phyloP scores from a whole-genome alignment of 2,888 invertebrate genomes.

The Leptinotarsa rubiginosa region DNA sequence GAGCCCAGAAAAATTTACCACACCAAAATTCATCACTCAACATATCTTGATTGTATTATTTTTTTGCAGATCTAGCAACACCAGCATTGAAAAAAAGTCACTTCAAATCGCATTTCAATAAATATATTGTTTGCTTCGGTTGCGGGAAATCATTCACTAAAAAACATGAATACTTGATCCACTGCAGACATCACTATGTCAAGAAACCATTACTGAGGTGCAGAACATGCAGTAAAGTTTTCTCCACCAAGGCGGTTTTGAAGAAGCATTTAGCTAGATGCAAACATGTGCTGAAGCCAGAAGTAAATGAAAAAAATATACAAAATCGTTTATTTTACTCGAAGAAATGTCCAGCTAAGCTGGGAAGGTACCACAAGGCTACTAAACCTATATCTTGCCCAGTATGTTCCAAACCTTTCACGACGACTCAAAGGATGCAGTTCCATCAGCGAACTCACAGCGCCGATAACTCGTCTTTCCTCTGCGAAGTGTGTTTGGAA shows the following conservation, averaged over 20 bases:
- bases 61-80: conserved; percentile 9
- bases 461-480: not conserved
- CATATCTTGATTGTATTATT: not conserved
- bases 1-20: no score
- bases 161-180: conserved; percentile 10
- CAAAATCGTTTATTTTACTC: not conserved
- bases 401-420: conserved; percentile 10
- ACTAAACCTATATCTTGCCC: conserved; percentile 1
- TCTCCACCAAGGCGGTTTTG: not conserved
- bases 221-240: not conserved
- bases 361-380: conserved; percentile 5
- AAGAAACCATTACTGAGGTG: not conserved
- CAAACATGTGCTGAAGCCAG: not conserved
- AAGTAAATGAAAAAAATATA: not conserved
- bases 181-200: not conserved
- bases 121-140: conserved; percentile 12
- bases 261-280: not conserved
- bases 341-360: not conserved
- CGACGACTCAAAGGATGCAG: conserved; percentile 1
- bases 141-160: not conserved
- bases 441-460: conserved; percentile 11
- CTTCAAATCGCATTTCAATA: not conserved
- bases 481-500: conserved; percentile 11
- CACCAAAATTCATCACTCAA: not conserved
- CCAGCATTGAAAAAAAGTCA: conserved; percentile 12